Percentiles rank a stretch among this genome's conserved stretches.
phyloP scores from a whole-genome alignment of 2,888 invertebrate genomes.

The Apantesis nais region DNA sequence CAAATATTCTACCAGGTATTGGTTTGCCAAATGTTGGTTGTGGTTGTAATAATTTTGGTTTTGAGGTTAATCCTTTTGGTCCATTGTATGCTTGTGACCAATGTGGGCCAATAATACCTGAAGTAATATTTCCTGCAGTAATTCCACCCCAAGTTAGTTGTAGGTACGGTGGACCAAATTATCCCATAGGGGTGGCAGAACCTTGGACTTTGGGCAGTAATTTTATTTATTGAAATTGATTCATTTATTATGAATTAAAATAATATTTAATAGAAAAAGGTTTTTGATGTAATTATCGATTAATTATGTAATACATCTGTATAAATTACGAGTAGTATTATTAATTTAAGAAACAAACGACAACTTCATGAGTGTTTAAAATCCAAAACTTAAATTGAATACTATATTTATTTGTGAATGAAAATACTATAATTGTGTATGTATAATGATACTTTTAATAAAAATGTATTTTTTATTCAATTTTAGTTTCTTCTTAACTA shows the following conservation, averaged over 20 bases:
- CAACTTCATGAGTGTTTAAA: not conserved
- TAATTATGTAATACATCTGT: not conserved
- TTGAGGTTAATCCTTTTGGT: conserved; percentile 16
- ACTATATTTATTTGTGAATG: not conserved
- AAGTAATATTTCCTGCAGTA: not conserved
- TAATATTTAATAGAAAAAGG: too few species aligned
- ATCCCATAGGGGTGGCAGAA: conserved; percentile 59
- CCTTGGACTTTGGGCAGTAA: conserved; percentile 33
- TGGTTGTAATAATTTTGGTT: conserved; percentile 49
- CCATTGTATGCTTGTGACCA: conserved; percentile 2
- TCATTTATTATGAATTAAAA: not conserved
- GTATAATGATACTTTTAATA: not conserved
- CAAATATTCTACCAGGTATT: conserved; percentile 5
- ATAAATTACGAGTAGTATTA: not conserved
- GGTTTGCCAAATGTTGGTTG: conserved; percentile 21
- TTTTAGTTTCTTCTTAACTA: not conserved
- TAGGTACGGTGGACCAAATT: conserved; percentile 33
- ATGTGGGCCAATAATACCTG: conserved; percentile 7
- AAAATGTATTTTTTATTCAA: not conserved
- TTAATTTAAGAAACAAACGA: not conserved
- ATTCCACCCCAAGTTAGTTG: not conserved
- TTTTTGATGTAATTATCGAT: not conserved
- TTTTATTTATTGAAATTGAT: not conserved
- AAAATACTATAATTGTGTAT: not conserved
- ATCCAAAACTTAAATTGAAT: not conserved